These are phyloP conservation scores for Periophthalmus magnuspinnatus DNA, from an alignment of 2,797 vertebrate species.

Conservation along the genomic window DNA sequence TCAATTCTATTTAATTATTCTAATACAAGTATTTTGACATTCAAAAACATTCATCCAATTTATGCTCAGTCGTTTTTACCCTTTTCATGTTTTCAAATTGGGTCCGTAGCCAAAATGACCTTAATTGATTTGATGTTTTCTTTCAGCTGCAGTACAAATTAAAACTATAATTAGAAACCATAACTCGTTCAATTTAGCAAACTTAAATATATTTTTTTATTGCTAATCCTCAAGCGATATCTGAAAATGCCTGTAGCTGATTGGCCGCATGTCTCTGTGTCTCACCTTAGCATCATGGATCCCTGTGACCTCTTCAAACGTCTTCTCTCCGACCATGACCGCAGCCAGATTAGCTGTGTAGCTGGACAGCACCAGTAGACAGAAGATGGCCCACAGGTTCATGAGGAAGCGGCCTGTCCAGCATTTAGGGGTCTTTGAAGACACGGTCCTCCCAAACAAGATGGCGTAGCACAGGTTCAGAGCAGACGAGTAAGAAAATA, in stretches of 20 bases:
- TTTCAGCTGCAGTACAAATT: too few relatives aligned
- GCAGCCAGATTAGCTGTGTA: constrained; percentile 92
- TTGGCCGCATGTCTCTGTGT: background rate
- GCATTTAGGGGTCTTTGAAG: constrained; percentile 91
- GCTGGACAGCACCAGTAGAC: constrained; percentile 92
- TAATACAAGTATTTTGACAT: background rate
- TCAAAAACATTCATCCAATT: background rate
- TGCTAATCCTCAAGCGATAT: background rate
- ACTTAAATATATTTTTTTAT: background rate
- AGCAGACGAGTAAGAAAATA: constrained; percentile 92
- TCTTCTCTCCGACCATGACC: constrained; percentile 93
- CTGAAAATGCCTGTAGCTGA: background rate
- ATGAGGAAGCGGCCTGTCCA: constrained; percentile 92
- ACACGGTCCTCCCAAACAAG: constrained; percentile 88
- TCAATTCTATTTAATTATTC: too few relatives aligned
- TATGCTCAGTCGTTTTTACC: too few relatives aligned
- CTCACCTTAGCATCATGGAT: constrained; percentile 88
- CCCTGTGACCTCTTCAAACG: constrained; percentile 88
- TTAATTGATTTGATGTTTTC: too few relatives aligned
- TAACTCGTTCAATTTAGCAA: background rate
- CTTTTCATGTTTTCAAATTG: too few relatives aligned
- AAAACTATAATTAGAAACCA: too few relatives aligned
- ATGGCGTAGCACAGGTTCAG: constrained; percentile 93
- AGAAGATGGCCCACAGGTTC: constrained; percentile 96
- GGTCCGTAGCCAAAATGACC: too few relatives aligned